A percentile compares a stretch with the other conserved stretches of the same genome.
Conservation (phyloP, 2,113 vertebrate species). For the Haplochromis vanheusdeni region DNA sequence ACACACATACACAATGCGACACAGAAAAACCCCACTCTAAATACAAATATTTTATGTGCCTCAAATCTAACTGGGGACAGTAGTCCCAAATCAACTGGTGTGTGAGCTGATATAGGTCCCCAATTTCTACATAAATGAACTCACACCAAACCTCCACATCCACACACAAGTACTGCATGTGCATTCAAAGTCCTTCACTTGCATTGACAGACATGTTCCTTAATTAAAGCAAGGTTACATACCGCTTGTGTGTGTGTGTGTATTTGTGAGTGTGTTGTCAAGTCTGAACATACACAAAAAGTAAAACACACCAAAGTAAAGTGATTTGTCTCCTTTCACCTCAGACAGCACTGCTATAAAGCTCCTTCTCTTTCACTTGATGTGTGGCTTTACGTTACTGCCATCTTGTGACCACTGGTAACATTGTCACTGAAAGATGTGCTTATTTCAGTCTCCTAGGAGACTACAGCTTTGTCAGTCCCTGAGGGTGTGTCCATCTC, state of each 20-base stretch:
- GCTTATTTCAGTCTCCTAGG: not conserved
- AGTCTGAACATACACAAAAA: not conserved
- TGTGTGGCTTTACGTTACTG: not conserved
- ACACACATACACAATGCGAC: not conserved
- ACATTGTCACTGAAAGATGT: not conserved
- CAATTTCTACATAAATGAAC: not conserved
- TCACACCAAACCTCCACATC: not conserved
- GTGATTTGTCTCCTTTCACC: not conserved
- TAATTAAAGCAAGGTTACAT: not conserved
- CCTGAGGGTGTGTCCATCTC: not conserved
- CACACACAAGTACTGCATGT: not conserved
- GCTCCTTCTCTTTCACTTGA: not conserved
- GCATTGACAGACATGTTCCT: not conserved
- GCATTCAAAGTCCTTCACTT: not conserved
- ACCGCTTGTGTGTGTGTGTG: not conserved
- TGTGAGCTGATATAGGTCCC: not conserved
- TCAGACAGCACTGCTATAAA: not conserved
- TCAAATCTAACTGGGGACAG: not conserved
- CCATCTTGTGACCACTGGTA: not conserved
- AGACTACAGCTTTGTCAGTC: not conserved
- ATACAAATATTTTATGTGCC: not conserved
- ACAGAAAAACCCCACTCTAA: not conserved
- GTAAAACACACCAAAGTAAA: not conserved
- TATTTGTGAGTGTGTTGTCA: not conserved
- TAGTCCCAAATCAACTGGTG: not conserved